Conservation (phyloP, 2,888 invertebrate species). For the Drosophila mimica region DNA sequence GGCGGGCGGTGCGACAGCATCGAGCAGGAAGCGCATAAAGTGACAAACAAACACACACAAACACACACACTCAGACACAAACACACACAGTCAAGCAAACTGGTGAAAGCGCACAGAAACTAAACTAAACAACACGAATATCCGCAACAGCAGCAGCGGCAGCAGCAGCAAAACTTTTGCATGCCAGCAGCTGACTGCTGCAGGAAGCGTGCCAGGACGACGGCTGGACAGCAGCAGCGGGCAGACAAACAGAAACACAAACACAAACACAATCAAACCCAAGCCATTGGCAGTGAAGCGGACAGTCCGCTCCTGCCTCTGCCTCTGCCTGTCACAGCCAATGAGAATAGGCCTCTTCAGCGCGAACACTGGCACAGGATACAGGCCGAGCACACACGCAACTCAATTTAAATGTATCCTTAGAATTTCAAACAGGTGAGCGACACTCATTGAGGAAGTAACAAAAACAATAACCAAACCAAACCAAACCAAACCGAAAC, state of each 20-base stretch:
- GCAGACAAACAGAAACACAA: slow-evolving; percentile 1
- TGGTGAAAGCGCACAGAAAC: slow-evolving; percentile 43
- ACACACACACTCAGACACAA: slow-evolving; percentile 21
- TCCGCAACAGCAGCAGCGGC: slow-evolving; percentile 38
- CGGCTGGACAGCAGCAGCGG: slow-evolving; percentile 4
- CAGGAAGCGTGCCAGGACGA: slow-evolving; percentile 70
- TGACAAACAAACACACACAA: slow-evolving; percentile 64
- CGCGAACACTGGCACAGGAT: slow-evolving; percentile 66
- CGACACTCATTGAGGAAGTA: slow-evolving; percentile 56
- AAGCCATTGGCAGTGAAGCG: slow-evolving; percentile 28
- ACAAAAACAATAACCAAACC: slow-evolving; percentile 16
- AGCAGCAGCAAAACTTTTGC: slow-evolving; percentile 49
- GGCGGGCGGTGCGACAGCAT: slow-evolving; percentile 63
- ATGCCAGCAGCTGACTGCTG: slow-evolving; percentile 74
- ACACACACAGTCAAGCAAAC: slow-evolving; percentile 23
- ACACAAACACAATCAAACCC: slow-evolving; percentile 2
- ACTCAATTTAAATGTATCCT: slow-evolving; percentile 78
- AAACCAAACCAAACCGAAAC: not conserved
- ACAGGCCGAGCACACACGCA: slow-evolving; percentile 66
- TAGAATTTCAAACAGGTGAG: slow-evolving; percentile 80
- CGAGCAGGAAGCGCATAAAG: slow-evolving; percentile 76
- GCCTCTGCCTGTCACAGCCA: slow-evolving; percentile 47
- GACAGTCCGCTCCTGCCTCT: slow-evolving; percentile 56
- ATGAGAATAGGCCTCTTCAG: slow-evolving; percentile 64
- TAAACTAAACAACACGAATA: slow-evolving; percentile 54